Percentiles rank a stretch among this genome's conserved stretches.
Conservation (phyloP, 2,888 invertebrate genomes). For the Cheilosia variabilis region DNA sequence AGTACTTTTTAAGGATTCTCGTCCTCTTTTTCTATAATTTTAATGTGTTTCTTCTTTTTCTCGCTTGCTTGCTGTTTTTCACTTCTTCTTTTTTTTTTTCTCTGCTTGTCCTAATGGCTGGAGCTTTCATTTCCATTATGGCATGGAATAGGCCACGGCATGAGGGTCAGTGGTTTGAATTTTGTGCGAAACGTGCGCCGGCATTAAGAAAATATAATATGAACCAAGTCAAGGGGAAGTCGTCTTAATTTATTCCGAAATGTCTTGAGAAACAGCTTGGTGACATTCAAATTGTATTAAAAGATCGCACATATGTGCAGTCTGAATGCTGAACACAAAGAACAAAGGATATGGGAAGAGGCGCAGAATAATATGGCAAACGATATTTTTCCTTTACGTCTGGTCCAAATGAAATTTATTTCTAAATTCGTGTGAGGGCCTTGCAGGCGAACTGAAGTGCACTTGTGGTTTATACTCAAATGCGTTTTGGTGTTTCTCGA, state of each 20-base stretch:
- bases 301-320: background rate
- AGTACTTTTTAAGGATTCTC: slow-evolving; percentile 73
- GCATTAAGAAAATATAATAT: slow-evolving; percentile 50
- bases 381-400: too few species aligned
- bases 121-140: slow-evolving; percentile 65
- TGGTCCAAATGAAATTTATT: too few species aligned
- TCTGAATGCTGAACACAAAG: background rate
- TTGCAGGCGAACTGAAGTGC: too few species aligned
- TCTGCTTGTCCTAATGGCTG: slow-evolving; percentile 49
- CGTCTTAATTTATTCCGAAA: slow-evolving; percentile 63
- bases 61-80: slow-evolving; percentile 24
- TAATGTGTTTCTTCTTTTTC: slow-evolving; percentile 64
- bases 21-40: slow-evolving; percentile 63
- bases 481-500: too few species aligned
- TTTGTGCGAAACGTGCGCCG: slow-evolving; percentile 28
- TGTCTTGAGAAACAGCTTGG: slow-evolving; percentile 39
- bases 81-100: slow-evolving; percentile 4
- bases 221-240: slow-evolving; percentile 62
- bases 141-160: slow-evolving; percentile 56
- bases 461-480: too few species aligned
- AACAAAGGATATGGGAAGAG: background rate
- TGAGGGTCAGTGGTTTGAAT: slow-evolving; percentile 64
- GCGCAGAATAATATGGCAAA: background rate
- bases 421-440: too few species aligned
- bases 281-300: slow-evolving; percentile 38